Evolutionary conservation across 2,888 invertebrate species (phyloP), one percentile per base, ranked within the genome.

Genomic region (Eurytoma californica): DNA sequence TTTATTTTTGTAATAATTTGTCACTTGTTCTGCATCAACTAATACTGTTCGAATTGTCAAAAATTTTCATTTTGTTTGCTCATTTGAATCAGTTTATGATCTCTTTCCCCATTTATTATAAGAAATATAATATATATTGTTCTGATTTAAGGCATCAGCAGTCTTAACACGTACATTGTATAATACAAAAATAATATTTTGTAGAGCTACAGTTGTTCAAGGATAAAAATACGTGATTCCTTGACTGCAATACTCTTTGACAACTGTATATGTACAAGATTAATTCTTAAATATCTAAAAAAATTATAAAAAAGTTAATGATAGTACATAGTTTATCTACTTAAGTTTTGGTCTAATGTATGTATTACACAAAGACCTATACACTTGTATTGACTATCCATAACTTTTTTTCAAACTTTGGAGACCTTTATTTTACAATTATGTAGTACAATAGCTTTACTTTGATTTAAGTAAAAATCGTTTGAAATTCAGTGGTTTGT

Each of bases 101-200:
- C 51, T 63, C 72, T 60, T 55, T 51, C 69, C 13, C 63, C 63
- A 39, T 39, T 47, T 24, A 53, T 65, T 63, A 68, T 61, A 39
- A 57, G 39, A 77, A 77, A 57, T 55, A 18, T 51, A 28, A 65
- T 63, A 57, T 57, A 55, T 82, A 60, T 74, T 47, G 74, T 83
- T 83, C 80, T 83, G 82, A 83, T 83, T 82, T 83, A 86, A 85
- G 85, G 85, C 84, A 85, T 75, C 83, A 85, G 82, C 86, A 86
- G 85, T 86, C 85, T 86, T 84, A 84, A 81, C 73, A 83, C 82
- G 83, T 82, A 67, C 82, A 68, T 72, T 30, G 76, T 84, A 82
- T 82, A 80, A 85, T 86, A 86, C 80, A 86, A 86, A 86, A 86
- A 86, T 86, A 86, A 86, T 84, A 76, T 72, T 74, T 84, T 80